Evolutionary conservation across 2,797 vertebrate genomes (phyloP).

Genomic region (Gallinago solitaria): DNA sequence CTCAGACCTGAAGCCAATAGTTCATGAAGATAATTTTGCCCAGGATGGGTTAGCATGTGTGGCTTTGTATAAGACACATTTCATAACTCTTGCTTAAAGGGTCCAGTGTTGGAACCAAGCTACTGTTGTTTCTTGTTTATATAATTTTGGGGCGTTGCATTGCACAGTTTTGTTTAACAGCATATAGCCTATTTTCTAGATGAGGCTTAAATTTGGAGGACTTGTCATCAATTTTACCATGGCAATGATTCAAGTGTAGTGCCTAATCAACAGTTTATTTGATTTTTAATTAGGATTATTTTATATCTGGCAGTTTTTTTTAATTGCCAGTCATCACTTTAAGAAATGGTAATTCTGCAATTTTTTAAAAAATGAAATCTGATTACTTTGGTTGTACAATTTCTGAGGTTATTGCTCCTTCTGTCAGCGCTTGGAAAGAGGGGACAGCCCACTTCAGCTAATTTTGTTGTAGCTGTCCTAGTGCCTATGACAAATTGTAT

Average conservation of each 20-base stretch:
- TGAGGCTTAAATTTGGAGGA: neutral
- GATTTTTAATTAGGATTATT: neutral
- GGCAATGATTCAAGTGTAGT: neutral
- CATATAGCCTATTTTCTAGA: neutral
- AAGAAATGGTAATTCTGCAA: neutral
- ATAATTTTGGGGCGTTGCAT: neutral
- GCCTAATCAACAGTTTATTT: neutral
- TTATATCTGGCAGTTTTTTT: neutral
- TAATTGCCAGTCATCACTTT: neutral
- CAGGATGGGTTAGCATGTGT: neutral
- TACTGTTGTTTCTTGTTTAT: neutral
- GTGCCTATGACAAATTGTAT: neutral
- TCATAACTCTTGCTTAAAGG: neutral
- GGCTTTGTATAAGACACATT: neutral
- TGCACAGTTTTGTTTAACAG: neutral
- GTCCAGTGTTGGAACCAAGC: neutral
- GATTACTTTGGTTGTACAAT: neutral
- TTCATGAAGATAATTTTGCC: neutral
- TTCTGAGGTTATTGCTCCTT: neutral
- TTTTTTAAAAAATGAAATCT: neutral
- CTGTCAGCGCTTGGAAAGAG: neutral
- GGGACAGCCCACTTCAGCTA: neutral
- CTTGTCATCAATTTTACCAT: neutral
- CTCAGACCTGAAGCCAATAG: neutral
- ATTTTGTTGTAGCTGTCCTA: neutral